Evolutionary conservation across 2,888 invertebrate genomes (phyloP), one percentile per base, ranked within the genome.

Genomic region (Gibbula magus): DNA sequence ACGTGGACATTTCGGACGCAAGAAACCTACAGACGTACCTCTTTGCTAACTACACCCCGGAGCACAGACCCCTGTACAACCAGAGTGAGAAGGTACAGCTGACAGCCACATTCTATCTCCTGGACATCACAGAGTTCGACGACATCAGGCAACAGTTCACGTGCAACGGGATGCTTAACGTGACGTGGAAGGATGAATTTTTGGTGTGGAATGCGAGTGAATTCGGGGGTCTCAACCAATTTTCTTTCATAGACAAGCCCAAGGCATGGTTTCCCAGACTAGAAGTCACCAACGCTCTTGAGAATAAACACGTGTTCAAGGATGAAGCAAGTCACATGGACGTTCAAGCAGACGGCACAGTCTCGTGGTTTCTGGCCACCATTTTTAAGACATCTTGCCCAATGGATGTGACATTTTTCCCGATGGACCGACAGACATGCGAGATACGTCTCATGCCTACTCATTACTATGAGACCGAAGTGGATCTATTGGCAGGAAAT

Each of bases 101-200:
- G 35, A 35, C 32, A 8, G 35, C 39, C 39, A 70, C n/a, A 8
- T 29, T 70, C 16, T 35, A 70, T 35, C 70, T 70, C 5, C 10
- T 70, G 18, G 70, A 32, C 39, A 70, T 70, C 29, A 32, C 39
- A 10, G 70, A 70, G 20, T 32, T 70, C 10, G 70, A 70, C n/a
- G 35, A 35, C 4, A 20, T 70, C 20, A 32, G 35, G 35, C 70
- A 70, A 39, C 32, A 35, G 32, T 35, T 70, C 35, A 32, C 5
- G 1, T 35, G 70, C 20, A 70, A 70, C 20, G 70, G 18, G 29
- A 16, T 32, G 0, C 20, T 70, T 8, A 35, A n/a, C 20, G 35
- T 70, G 3, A 32, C 20, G 18, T 70, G 70, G 70, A 70, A 70
- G 70, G 70, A 70, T 25, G 70, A 70, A 8, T 70, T 70, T 10